Conservation (phyloP, 1,140 invertebrate genomes). For the Cydia splendana region DNA sequence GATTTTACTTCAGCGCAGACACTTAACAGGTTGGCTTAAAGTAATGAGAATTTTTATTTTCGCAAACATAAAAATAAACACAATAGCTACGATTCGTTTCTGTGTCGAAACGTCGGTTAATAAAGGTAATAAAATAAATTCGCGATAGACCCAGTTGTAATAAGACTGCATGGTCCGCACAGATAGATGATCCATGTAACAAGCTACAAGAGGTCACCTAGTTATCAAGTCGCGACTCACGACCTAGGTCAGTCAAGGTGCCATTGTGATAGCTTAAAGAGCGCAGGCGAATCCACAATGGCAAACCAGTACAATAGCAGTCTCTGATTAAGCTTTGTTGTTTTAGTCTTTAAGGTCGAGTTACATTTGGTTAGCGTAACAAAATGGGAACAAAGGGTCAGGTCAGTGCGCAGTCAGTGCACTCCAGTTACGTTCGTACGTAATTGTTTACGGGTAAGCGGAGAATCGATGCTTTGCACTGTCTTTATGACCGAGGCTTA, state of each 20-base stretch:
- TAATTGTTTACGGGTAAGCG: slow-evolving; percentile 10
- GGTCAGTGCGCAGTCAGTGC: neutral
- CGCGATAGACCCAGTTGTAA: neutral
- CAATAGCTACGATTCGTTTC: too few relatives aligned
- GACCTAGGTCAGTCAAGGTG: slow-evolving; percentile 18
- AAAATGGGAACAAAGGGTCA: neutral
- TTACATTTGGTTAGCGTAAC: neutral
- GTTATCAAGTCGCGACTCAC: slow-evolving; percentile 19
- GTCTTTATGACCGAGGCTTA: slow-evolving; percentile 10
- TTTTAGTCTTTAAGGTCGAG: neutral
- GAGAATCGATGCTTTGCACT: neutral
- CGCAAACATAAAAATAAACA: too few relatives aligned
- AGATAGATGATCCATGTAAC: slow-evolving; percentile 21
- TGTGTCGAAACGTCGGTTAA: too few relatives aligned
- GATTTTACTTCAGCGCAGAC: slow-evolving; percentile 35
- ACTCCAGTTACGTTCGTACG: slow-evolving; percentile 15
- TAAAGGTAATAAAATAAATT: too few relatives aligned
- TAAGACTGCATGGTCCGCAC: neutral
- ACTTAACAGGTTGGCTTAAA: neutral
- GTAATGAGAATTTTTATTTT: too few relatives aligned
- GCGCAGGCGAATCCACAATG: neutral
- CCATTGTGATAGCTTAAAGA: neutral
- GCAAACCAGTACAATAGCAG: neutral
- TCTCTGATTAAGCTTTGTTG: neutral
- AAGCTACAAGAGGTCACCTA: slow-evolving; percentile 22